phyloP scores from a whole-genome alignment of 2,113 vertebrate genomes.

The Aphyosemion australe region DNA sequence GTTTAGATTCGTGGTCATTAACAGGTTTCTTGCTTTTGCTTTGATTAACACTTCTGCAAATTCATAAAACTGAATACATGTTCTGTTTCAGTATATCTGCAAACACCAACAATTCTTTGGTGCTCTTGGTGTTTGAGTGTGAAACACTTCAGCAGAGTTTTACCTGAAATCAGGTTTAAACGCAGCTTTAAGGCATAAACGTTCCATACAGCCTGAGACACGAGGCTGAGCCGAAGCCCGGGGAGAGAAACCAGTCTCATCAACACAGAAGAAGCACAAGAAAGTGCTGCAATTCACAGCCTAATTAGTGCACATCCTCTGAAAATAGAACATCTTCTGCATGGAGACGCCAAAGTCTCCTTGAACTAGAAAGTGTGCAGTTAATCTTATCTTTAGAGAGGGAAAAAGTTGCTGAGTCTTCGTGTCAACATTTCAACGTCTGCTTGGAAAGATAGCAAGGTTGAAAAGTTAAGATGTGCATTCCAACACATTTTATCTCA shows the following conservation, averaged over 20 bases:
- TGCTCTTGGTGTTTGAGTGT: background rate
- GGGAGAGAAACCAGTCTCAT: slow-evolving; percentile 26
- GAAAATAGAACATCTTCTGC: slow-evolving; percentile 53
- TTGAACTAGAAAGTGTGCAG: slow-evolving; percentile 28
- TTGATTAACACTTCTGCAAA: too few relatives aligned
- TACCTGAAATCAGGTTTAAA: background rate
- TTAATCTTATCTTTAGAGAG: slow-evolving; percentile 33
- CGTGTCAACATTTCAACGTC: slow-evolving; percentile 10
- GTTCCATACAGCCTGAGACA: slow-evolving; percentile 2
- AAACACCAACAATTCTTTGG: background rate
- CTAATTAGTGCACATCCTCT: slow-evolving; percentile 58
- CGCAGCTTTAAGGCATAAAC: background rate
- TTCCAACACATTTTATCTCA: too few relatives aligned
- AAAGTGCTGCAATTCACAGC: slow-evolving; percentile 37
- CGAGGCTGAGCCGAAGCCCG: slow-evolving; percentile 13
- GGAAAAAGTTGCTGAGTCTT: slow-evolving; percentile 16
- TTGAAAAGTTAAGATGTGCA: background rate
- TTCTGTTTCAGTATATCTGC: background rate
- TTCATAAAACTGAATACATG: background rate
- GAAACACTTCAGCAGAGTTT: background rate
- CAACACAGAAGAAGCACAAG: slow-evolving; percentile 8
- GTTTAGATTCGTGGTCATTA: too few relatives aligned
- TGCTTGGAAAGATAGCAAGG: background rate
- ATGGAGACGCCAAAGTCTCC: slow-evolving; percentile 36
- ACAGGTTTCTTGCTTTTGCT: too few relatives aligned